phyloP scores from a whole-genome alignment of 2,888 invertebrate species.

The Tethea ocularis region DNA sequence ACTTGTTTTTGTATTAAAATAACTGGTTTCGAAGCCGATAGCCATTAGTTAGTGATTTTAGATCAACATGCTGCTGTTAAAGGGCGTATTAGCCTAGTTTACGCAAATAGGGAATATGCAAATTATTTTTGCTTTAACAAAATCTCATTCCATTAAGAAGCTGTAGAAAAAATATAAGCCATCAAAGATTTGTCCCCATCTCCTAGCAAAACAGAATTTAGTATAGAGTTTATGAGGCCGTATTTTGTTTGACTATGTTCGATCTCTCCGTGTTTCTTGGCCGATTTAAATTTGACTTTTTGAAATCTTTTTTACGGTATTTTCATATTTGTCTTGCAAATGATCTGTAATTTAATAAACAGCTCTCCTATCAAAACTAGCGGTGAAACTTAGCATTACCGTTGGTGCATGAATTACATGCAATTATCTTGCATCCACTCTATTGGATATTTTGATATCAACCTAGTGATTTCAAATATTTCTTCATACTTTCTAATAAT shows the following conservation, averaged over 20 bases:
- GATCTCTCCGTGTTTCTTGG: too few species aligned
- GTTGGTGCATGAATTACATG: slow-evolving; percentile 54
- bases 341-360: slow-evolving; percentile 51
- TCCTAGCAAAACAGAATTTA: too few species aligned
- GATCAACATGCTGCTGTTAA: slow-evolving; percentile 7
- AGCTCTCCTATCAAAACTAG: slow-evolving; percentile 54
- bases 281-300: too few species aligned
- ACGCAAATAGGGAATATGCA: too few species aligned
- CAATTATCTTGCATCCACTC: slow-evolving; percentile 41
- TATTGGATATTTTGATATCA: slow-evolving; percentile 28
- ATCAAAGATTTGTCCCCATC: too few species aligned
- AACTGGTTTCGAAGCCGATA: slow-evolving; percentile 33
- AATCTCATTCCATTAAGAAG: too few species aligned
- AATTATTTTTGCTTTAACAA: too few species aligned
- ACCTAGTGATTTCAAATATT: slow-evolving; percentile 25
- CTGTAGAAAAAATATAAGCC: too few species aligned
- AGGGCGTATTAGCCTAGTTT: background rate
- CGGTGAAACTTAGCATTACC: slow-evolving; percentile 47
- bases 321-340: slow-evolving; percentile 22
- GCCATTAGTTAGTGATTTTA: slow-evolving; percentile 16
- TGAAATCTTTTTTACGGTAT: too few species aligned
- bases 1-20: slow-evolving; percentile 4
- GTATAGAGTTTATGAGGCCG: too few species aligned
- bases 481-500: slow-evolving; percentile 21
- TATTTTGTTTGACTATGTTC: too few species aligned